These are phyloP conservation scores for Leucania comma DNA, from an alignment of 2,888 invertebrate genomes.

Conservation along the genomic window DNA sequence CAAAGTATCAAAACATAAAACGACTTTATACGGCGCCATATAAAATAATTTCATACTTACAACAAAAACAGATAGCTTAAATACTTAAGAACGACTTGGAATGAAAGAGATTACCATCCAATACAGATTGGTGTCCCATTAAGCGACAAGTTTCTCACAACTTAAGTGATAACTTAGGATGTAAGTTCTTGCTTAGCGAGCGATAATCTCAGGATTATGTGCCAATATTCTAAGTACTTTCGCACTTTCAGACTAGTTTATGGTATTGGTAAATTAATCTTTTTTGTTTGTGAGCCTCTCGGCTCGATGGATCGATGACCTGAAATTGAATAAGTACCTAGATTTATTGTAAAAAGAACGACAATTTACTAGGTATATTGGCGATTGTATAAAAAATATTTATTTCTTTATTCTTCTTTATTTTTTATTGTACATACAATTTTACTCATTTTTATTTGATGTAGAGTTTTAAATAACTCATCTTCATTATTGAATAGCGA, in stretches of 20 bases:
- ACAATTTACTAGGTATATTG: not conserved
- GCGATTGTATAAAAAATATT: too few relatives aligned
- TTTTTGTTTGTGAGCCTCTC: conserved; percentile 20
- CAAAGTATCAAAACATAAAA: not conserved
- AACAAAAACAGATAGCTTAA: not conserved
- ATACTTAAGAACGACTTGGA: not conserved
- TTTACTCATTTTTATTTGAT: too few relatives aligned
- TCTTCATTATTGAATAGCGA: too few relatives aligned
- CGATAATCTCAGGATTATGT: conserved; percentile 34
- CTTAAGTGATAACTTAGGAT: conserved; percentile 22
- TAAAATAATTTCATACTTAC: conserved; percentile 1
- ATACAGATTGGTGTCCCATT: conserved; percentile 23
- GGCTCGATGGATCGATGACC: not conserved
- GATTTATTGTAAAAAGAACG: not conserved
- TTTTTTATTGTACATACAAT: too few relatives aligned
- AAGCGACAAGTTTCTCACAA: conserved; percentile 39
- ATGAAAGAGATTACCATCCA: conserved; percentile 8
- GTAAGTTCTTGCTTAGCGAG: conserved; percentile 30
- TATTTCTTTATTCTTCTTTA: too few relatives aligned
- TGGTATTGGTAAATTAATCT: conserved; percentile 18
- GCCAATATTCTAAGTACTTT: conserved; percentile 29
- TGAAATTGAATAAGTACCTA: not conserved
- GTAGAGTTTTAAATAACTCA: not conserved
- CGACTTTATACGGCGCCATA: not conserved
- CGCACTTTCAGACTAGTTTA: conserved; percentile 15